Conservation (phyloP, 92 coral and sea anemone species). For the Paragorgia papillata region DNA sequence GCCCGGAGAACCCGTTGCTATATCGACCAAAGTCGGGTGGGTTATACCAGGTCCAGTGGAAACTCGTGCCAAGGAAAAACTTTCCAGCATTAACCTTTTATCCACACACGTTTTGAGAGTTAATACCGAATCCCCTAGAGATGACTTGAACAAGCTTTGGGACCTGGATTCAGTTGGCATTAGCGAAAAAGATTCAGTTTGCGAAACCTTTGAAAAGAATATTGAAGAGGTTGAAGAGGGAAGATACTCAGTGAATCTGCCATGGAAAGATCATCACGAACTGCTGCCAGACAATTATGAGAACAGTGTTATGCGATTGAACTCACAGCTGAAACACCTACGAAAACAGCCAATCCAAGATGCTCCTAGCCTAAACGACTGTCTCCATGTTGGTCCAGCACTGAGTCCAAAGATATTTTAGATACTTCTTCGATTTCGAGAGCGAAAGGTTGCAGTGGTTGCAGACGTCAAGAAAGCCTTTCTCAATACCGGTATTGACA, state of each 20-base stretch:
- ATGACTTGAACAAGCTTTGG: too few relatives aligned
- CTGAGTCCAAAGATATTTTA: neutral
- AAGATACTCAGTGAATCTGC: conserved; percentile 43
- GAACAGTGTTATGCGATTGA: conserved; percentile 34
- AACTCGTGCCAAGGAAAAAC: too few relatives aligned
- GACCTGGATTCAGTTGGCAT: too few relatives aligned
- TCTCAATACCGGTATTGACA: conserved; percentile 10
- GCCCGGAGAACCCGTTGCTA: too few relatives aligned
- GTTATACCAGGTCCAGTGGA: too few relatives aligned
- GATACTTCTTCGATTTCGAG: conserved; percentile 28
- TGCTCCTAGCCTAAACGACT: conserved; percentile 32
- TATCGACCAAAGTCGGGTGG: too few relatives aligned
- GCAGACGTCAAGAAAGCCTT: too few relatives aligned
- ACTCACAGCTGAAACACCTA: conserved; percentile 36
- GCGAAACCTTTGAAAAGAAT: conserved; percentile 20
- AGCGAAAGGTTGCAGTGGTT: conserved; percentile 30
- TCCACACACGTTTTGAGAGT: too few relatives aligned
- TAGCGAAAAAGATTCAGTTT: too few relatives aligned
- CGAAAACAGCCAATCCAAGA: conserved; percentile 9
- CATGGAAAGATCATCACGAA: conserved; percentile 49
- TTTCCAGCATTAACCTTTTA: too few relatives aligned
- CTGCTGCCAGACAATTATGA: conserved; percentile 50
- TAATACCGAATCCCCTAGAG: too few relatives aligned
- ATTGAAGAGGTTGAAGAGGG: conserved; percentile 24
- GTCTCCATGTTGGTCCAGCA: conserved; percentile 24